Evolutionary conservation across 2,113 vertebrate genomes (phyloP).

Genomic region (Pseudonaja textilis): DNA sequence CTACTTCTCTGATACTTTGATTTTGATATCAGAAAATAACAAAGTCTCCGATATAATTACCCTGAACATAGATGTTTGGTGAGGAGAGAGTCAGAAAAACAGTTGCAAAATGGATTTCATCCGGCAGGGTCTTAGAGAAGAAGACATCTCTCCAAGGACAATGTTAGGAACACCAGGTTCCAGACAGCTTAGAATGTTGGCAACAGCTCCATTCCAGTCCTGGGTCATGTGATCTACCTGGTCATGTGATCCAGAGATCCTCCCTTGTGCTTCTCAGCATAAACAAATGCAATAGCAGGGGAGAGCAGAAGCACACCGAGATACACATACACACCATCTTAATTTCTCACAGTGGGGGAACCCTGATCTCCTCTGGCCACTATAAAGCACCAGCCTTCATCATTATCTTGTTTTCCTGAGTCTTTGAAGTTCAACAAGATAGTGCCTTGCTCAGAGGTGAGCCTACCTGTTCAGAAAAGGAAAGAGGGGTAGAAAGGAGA

Average conservation of each 20-base stretch:
- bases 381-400: not conserved
- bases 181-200: not conserved
- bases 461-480: not conserved
- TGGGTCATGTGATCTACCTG: not conserved
- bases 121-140: not conserved
- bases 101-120: not conserved
- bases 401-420: not conserved
- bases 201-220: not conserved
- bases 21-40: not conserved
- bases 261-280: not conserved
- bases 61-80: not conserved
- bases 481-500: not conserved
- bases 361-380: not conserved
- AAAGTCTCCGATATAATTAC: not conserved
- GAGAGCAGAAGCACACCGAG: not conserved
- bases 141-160: not conserved
- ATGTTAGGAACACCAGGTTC: not conserved
- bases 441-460: not conserved
- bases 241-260: not conserved
- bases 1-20: not conserved
- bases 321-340: not conserved
- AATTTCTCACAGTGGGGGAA: not conserved
- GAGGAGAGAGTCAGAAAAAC: not conserved
- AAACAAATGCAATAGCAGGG: not conserved
- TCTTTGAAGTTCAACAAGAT: not conserved